Evolutionary conservation across 1,140 invertebrate genomes (phyloP).

Genomic region (Belonocnema kinseyi): DNA sequence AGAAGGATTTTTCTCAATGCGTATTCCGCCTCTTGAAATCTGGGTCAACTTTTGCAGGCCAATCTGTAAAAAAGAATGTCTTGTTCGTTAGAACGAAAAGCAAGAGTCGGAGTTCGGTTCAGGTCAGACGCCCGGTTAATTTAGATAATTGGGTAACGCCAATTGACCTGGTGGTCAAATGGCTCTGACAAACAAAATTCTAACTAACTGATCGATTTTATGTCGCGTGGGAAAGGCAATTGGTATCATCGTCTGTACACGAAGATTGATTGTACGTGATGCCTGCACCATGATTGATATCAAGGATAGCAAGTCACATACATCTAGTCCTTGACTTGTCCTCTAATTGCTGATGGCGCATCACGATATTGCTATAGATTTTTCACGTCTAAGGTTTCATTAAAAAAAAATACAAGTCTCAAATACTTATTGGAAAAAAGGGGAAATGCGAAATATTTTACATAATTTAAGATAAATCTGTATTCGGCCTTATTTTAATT

Average conservation of each 20-base stretch:
- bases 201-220: slow-evolving; percentile 47
- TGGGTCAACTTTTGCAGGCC: slow-evolving; percentile 81
- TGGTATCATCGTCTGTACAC: slow-evolving; percentile 34
- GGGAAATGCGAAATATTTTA: not conserved
- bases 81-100: slow-evolving; percentile 12
- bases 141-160: slow-evolving; percentile 56
- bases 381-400: not conserved
- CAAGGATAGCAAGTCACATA: not conserved
- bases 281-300: slow-evolving; percentile 33
- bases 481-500: too few species aligned
- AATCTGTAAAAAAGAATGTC: slow-evolving; percentile 72
- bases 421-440: not conserved
- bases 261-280: slow-evolving; percentile 41
- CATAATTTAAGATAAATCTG: too few species aligned
- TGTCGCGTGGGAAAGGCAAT: slow-evolving; percentile 61
- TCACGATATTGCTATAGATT: not conserved
- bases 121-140: slow-evolving; percentile 52
- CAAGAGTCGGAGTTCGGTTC: slow-evolving; percentile 36
- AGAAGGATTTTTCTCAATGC: slow-evolving; percentile 83
- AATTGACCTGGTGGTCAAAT: slow-evolving; percentile 56
- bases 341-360: not conserved
- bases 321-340: not conserved
- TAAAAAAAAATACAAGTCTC: too few species aligned
- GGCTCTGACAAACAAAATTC: slow-evolving; percentile 51
- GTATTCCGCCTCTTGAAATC: slow-evolving; percentile 82